A percentile compares a stretch with the other conserved stretches of the same genome.
Evolutionary conservation across 2,888 invertebrate genomes (phyloP).

Genomic region (Acutogordius australiensis): DNA sequence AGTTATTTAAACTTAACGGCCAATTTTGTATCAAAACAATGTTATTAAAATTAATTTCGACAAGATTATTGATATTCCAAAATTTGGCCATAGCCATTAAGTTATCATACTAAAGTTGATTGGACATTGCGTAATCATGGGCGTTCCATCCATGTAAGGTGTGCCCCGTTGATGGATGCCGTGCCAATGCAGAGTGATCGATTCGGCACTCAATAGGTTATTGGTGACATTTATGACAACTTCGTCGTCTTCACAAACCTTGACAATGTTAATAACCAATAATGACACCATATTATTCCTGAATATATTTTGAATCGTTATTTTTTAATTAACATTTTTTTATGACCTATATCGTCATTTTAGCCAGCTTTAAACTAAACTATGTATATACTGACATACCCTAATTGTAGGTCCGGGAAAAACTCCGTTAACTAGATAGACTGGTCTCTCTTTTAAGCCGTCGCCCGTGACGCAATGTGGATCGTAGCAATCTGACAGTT

Average conservation of each 20-base stretch:
- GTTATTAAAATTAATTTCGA: too few species aligned
- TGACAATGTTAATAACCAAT: too few species aligned
- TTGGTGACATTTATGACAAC: neutral
- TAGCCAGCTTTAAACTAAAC: too few species aligned
- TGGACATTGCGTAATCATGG: constrained; percentile 9
- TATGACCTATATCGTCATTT: too few species aligned
- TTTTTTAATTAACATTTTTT: too few species aligned
- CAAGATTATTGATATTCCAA: too few species aligned
- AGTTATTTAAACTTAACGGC: too few species aligned
- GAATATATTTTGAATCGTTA: too few species aligned
- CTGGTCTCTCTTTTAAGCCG: neutral
- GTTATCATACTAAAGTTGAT: too few species aligned
- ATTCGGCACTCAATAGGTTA: neutral
- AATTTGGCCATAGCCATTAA: too few species aligned
- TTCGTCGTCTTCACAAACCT: constrained; percentile 5
- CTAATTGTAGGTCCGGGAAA: constrained; percentile 7
- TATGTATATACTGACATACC: neutral
- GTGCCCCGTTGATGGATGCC: neutral
- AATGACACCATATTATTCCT: too few species aligned
- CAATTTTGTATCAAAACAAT: too few species aligned
- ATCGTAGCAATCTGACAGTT: neutral
- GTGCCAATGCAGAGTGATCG: constrained; percentile 4
- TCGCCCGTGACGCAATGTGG: neutral
- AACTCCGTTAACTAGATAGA: neutral
- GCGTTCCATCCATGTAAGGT: constrained; percentile 5